A percentile compares a stretch with the other conserved stretches of the same genome.
These are phyloP conservation scores for Hafferia zeledoni DNA, from an alignment of 2,797 vertebrate genomes.

Conservation along the genomic window DNA sequence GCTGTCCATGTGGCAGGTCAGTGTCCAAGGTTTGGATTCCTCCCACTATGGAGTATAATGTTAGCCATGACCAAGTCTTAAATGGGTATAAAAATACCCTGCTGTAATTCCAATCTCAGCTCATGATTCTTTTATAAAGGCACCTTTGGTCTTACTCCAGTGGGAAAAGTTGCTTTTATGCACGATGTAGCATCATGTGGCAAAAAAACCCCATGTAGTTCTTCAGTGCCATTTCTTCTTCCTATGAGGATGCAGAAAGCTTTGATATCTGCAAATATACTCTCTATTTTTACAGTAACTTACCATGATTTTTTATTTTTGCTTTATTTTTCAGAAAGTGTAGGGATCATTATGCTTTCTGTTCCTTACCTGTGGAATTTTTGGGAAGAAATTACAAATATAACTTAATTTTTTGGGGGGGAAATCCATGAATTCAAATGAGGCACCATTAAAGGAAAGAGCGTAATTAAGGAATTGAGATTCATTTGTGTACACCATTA, in stretches of 20 bases:
- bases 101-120: background rate
- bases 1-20: background rate
- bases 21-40: background rate
- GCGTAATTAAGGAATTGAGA: slow-evolving; percentile 59
- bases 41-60: accelerated
- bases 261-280: background rate
- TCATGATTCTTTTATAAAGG: background rate
- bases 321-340: background rate
- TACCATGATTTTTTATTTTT: background rate
- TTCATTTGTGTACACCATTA: slow-evolving; percentile 51
- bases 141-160: background rate
- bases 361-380: slow-evolving; percentile 56
- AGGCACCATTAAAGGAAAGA: slow-evolving; percentile 6
- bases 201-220: background rate
- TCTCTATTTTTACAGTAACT: background rate
- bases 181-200: background rate
- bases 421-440: slow-evolving; percentile 59
- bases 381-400: slow-evolving; percentile 66
- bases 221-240: background rate
- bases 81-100: background rate
- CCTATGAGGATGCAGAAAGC: background rate
- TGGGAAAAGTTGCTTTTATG: background rate
- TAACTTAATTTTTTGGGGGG: slow-evolving; percentile 33
- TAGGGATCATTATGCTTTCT: background rate
- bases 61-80: background rate